Evolutionary conservation across 2,797 vertebrate genomes (phyloP).

Genomic region (Melanogrammus aeglefinus): DNA sequence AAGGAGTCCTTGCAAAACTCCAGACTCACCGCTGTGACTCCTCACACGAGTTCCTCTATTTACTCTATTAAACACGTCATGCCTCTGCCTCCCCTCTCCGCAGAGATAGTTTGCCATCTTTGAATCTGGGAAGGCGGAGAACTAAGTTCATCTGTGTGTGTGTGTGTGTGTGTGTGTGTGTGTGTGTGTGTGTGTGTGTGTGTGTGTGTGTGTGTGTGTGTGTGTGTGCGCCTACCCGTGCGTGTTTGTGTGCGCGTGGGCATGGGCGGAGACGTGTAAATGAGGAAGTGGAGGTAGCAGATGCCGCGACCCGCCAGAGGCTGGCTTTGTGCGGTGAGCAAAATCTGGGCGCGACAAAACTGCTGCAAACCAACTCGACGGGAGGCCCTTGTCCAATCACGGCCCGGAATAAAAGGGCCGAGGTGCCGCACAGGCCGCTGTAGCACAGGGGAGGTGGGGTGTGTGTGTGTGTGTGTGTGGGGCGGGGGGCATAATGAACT

Average conservation of each 20-base stretch:
- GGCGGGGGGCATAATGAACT: conserved; percentile 87
- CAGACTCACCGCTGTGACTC: conserved; percentile 60
- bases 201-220: background rate
- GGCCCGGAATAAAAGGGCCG: conserved; percentile 93
- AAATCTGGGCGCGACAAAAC: conserved; percentile 99
- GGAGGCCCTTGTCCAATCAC: conserved; percentile 98
- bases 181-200: background rate
- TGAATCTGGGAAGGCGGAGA: conserved; percentile 66
- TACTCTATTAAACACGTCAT: conserved; percentile 42
- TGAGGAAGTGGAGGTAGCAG: conserved; percentile 85
- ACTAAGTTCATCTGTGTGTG: background rate
- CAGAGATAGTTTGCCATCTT: conserved; percentile 49
- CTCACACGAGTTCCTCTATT: conserved; percentile 24
- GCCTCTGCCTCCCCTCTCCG: conserved; percentile 53
- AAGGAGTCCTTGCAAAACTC: conserved; percentile 31
- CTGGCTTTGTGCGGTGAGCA: conserved; percentile 87
- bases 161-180: conserved; percentile 5
- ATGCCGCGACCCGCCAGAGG: conserved; percentile 99
- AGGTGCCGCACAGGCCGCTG: conserved; percentile 78
- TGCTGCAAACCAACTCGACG: conserved; percentile 97
- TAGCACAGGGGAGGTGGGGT: conserved; percentile 84
- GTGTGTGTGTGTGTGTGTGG: conserved; percentile 24
- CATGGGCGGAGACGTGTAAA: conserved; percentile 72
- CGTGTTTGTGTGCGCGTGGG: conserved; percentile 34
- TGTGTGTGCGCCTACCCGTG: background rate